A percentile compares a stretch with the other conserved stretches of the same genome.
These are phyloP conservation scores for Proctacanthus coquilletti DNA, from an alignment of 1,140 invertebrate genomes.

Conservation along the genomic window DNA sequence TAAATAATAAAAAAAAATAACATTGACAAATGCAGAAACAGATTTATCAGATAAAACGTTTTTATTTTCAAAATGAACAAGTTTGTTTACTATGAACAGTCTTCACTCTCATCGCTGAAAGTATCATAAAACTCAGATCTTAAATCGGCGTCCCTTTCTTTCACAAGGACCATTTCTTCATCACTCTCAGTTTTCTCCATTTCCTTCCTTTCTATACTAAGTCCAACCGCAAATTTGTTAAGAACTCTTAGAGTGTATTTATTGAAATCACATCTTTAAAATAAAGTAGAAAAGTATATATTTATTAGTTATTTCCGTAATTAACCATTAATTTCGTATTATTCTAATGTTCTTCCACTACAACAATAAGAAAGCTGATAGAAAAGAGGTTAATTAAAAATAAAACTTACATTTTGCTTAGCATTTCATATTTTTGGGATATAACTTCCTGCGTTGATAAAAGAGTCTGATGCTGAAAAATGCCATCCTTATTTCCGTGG, in stretches of 20 bases:
- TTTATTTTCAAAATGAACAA: too few species aligned
- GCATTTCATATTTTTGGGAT: conserved; percentile 58
- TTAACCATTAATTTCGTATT: background rate
- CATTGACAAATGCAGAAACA: too few species aligned
- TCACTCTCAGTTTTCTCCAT: conserved; percentile 1
- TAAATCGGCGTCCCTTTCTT: too few species aligned
- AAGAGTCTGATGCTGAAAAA: conserved; percentile 43
- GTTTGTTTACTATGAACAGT: too few species aligned
- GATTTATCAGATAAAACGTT: too few species aligned
- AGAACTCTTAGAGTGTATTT: conserved; percentile 58
- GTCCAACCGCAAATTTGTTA: conserved; percentile 35
- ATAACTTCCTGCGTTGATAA: conserved; percentile 66
- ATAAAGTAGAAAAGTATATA: conserved; percentile 4
- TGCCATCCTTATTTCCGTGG: conserved; percentile 35
- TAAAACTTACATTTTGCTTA: conserved; percentile 68
- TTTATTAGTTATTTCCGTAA: background rate
- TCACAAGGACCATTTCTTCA: background rate
- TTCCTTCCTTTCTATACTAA: conserved; percentile 2
- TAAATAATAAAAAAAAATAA: too few species aligned
- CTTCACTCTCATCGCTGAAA: too few species aligned
- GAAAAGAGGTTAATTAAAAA: background rate
- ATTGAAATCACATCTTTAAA: conserved; percentile 64
- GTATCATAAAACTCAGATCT: too few species aligned
- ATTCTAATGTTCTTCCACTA: background rate
- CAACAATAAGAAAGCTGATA: background rate